phyloP scores from a whole-genome alignment of 2,797 vertebrate species.

The Vireo griseus region DNA sequence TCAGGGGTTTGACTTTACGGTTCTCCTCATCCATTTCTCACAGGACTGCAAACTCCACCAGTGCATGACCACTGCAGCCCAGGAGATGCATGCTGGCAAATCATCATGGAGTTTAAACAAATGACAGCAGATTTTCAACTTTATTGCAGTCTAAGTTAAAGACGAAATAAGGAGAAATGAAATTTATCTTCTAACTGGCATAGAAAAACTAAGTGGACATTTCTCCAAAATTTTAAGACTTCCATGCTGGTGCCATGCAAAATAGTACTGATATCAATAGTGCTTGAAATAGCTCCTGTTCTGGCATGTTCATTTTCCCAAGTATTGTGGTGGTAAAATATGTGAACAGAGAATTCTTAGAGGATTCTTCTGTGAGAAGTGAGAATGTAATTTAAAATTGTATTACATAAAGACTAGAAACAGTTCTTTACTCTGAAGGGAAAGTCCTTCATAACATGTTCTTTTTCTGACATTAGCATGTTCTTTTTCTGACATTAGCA shows the following conservation, averaged over 20 bases:
- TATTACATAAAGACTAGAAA: not conserved
- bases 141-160: not conserved
- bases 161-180: not conserved
- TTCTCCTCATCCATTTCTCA: not conserved
- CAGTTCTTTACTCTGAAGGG: not conserved
- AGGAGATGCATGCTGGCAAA: not conserved
- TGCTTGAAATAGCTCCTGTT: not conserved
- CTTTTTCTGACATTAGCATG: not conserved
- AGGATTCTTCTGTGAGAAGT: not conserved
- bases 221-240: not conserved
- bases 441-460: not conserved
- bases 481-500: not conserved
- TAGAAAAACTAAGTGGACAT: not conserved
- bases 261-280: not conserved
- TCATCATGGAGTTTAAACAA: not conserved
- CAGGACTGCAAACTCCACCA: not conserved
- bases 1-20: not conserved
- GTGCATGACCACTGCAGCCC: not conserved
- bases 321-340: not conserved
- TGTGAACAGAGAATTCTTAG: not conserved
- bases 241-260: not conserved
- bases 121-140: not conserved
- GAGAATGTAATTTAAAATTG: not conserved
- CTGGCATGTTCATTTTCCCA: not conserved
- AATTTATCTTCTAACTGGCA: not conserved